Evolutionary conservation across 2,797 vertebrate species (phyloP), one percentile per base, ranked within the genome.

Genomic region (Paguma larvata): DNA sequence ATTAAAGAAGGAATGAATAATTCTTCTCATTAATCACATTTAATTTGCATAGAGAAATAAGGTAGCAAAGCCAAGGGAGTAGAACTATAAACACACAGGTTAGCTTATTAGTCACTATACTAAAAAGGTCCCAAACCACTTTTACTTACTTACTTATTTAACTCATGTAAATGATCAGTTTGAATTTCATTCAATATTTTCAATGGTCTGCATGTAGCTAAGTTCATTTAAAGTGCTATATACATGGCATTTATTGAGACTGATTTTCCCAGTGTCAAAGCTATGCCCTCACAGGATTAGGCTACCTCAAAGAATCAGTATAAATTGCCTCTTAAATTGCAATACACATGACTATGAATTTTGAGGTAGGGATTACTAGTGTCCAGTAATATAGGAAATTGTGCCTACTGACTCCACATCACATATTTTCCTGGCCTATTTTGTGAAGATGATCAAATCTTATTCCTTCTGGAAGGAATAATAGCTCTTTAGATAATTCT

Each of bases 21-120:
- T 86, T 94, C n/a, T 82, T 89, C 67, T 91, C 75, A 95, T 87
- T 84, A 89, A 91, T 95, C 21, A 94, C 96, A 95, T 95, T 94
- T 94, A 80, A 91, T 95, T 92, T 92, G 23, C 56, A 86, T 27
- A 85, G 41, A 41, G 27, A 91, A 94, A 70, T 89, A 95, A 93
- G 41, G 12, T 56, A 38, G 63, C 10, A 78, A 97, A 92, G 62
- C 27, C 91, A 91, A 92, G 18, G 27, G 51, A 96, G 27, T 80
- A 79, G 95, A 94, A 95, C 34, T 79, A 70, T 6, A 72, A 94
- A 75, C 32, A 96, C 0, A 27, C 3, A 89, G 3, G 5, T 89
- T 82, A 94, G 65, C 7, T 92, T 95, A 90, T 80, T 93, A 95
- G 63, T 94, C 9, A 95, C 34, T 92, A 38, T 70, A 53, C 48